These are phyloP conservation scores for Plagodis dolabraria DNA, from an alignment of 2,888 invertebrate genomes.

Conservation along the genomic window DNA sequence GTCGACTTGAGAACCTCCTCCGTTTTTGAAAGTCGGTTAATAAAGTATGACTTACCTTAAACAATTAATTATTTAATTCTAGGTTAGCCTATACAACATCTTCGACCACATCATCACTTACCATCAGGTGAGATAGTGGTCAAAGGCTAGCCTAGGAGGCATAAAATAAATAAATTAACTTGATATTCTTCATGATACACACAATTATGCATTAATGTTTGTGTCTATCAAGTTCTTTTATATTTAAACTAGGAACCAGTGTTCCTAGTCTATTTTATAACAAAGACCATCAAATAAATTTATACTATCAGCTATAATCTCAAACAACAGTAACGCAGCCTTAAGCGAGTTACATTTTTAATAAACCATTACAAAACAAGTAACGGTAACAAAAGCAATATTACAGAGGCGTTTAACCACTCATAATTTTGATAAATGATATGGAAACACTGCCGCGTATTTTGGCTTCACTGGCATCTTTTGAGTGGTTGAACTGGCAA, in stretches of 20 bases:
- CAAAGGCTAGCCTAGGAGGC: no score
- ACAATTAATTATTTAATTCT: no score
- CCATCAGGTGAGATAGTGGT: no score
- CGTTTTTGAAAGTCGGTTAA: no score
- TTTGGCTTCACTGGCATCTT: constrained; percentile 8
- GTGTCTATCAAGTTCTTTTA: no score
- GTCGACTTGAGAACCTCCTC: no score
- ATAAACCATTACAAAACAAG: constrained; percentile 36
- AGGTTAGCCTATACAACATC: no score
- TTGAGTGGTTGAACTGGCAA: constrained; percentile 17
- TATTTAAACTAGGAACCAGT: neutral
- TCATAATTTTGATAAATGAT: constrained; percentile 70
- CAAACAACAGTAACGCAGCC: constrained; percentile 13
- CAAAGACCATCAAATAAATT: neutral
- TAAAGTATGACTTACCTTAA: no score
- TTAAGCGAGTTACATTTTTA: constrained; percentile 14
- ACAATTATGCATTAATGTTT: no score
- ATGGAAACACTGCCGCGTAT: constrained; percentile 30
- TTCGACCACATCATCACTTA: no score
- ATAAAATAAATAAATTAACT: no score
- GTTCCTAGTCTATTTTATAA: neutral
- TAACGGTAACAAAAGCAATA: constrained; percentile 50
- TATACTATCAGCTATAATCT: constrained; percentile 1
- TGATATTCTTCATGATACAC: no score
- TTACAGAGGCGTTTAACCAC: constrained; percentile 52